Conservation (phyloP, 2,888 invertebrate species). For the Parelbella ahira region DNA sequence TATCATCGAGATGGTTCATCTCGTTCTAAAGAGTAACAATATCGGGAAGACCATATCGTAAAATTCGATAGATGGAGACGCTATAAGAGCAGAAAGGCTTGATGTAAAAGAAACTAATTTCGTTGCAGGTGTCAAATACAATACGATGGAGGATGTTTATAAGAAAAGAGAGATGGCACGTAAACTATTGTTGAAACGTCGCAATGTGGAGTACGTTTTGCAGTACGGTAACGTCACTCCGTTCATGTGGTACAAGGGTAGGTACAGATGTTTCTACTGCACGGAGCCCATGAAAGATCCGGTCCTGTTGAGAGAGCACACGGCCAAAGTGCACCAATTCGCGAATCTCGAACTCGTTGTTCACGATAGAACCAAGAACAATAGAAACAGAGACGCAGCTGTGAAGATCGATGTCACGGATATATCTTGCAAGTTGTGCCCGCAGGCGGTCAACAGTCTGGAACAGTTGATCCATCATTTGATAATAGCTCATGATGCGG, state of each 20-base stretch:
- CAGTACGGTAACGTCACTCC: conserved; percentile 69
- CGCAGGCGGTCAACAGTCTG: conserved; percentile 46
- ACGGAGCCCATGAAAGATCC: conserved; percentile 63
- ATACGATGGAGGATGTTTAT: conserved; percentile 61
- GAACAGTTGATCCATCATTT: conserved; percentile 67
- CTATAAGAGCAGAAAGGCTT: not conserved
- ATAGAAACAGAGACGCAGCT: conserved; percentile 67
- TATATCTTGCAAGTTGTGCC: conserved; percentile 60
- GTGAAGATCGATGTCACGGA: conserved; percentile 69
- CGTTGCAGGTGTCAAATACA: conserved; percentile 66
- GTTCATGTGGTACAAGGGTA: conserved; percentile 69
- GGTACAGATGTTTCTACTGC: conserved; percentile 68
- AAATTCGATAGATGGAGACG: no score
- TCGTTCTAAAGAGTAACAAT: no score
- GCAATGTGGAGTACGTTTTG: conserved; percentile 67
- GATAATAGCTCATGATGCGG: conserved; percentile 69
- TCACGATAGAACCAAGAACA: conserved; percentile 63
- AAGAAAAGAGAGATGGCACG: conserved; percentile 64
- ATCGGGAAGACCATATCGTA: no score
- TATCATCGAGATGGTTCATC: no score
- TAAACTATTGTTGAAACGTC: conserved; percentile 59
- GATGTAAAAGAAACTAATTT: conserved; percentile 40
- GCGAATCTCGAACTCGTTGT: conserved; percentile 63
- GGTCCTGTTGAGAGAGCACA: conserved; percentile 52
- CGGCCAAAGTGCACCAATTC: conserved; percentile 48